Conservation (phyloP, 2,888 invertebrate genomes). For the Calliphora vomitoria region DNA sequence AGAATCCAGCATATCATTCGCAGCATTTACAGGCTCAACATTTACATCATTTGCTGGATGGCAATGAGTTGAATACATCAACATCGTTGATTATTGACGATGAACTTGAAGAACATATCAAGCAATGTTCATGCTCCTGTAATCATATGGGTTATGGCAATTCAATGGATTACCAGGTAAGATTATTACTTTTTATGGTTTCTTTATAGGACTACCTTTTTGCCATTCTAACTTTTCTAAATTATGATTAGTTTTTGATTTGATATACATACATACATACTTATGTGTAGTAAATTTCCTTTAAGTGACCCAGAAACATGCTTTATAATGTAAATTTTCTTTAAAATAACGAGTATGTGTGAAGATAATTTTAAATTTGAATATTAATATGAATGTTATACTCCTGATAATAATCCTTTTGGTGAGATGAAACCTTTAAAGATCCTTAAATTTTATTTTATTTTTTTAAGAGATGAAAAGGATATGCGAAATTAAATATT, state of each 20-base stretch:
- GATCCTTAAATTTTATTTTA: background rate
- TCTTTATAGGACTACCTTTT: background rate
- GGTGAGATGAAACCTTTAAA: background rate
- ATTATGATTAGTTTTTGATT: background rate
- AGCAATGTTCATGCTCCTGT: slow-evolving; percentile 95
- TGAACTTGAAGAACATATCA: slow-evolving; percentile 94
- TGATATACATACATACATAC: too few relatives aligned
- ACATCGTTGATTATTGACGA: slow-evolving; percentile 86
- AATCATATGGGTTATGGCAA: slow-evolving; percentile 97
- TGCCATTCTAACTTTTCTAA: too few relatives aligned
- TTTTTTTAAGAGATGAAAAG: background rate
- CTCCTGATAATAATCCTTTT: background rate
- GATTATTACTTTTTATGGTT: slow-evolving; percentile 59
- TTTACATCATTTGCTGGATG: slow-evolving; percentile 46
- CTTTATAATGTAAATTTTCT: background rate
- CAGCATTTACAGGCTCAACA: slow-evolving; percentile 42
- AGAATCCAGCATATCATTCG: slow-evolving; percentile 52
- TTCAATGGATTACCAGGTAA: slow-evolving; percentile 94
- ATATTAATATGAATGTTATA: slow-evolving; percentile 6
- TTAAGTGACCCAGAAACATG: background rate
- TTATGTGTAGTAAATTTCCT: background rate
- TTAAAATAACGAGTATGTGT: background rate
- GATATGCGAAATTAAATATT: slow-evolving; percentile 2
- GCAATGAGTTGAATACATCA: slow-evolving; percentile 63
- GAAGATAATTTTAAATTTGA: slow-evolving; percentile 4